phyloP scores from a whole-genome alignment of 1,140 invertebrate species.

The Euwallacea similis region DNA sequence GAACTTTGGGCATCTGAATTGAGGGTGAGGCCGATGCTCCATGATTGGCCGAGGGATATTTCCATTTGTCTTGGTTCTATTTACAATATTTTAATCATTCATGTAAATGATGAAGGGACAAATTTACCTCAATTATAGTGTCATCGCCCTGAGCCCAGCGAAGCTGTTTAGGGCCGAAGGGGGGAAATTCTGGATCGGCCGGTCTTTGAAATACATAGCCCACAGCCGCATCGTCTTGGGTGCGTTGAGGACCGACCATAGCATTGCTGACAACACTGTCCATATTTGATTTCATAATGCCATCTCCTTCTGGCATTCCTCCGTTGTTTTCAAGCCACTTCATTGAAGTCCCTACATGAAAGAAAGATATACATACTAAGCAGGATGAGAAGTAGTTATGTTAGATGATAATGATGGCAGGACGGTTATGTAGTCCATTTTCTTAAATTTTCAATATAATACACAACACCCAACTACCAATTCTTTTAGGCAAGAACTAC shows the following conservation, averaged over 20 bases:
- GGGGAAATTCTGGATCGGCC: constrained; percentile 73
- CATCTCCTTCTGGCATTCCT: constrained; percentile 46
- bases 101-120: not conserved
- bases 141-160: constrained; percentile 80
- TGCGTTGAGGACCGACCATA: constrained; percentile 47
- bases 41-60: constrained; percentile 54
- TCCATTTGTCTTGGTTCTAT: constrained; percentile 74
- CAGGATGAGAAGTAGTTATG: too few relatives aligned
- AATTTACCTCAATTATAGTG: constrained; percentile 71
- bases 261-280: constrained; percentile 39
- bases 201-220: constrained; percentile 85
- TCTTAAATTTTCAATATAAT: too few relatives aligned
- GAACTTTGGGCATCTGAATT: constrained; percentile 50
- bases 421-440: too few relatives aligned
- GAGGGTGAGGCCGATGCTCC: constrained; percentile 24
- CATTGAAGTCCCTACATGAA: constrained; percentile 51
- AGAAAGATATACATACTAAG: too few relatives aligned
- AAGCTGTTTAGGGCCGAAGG: constrained; percentile 69
- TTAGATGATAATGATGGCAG: too few relatives aligned
- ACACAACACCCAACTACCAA: too few relatives aligned
- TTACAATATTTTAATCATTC: too few relatives aligned
- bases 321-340: constrained; percentile 53
- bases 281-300: constrained; percentile 50
- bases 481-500: too few relatives aligned
- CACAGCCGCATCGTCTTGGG: constrained; percentile 78